Evolutionary conservation across 2,797 vertebrate species (phyloP).

Genomic region (Brachyrhaphis roseni): DNA sequence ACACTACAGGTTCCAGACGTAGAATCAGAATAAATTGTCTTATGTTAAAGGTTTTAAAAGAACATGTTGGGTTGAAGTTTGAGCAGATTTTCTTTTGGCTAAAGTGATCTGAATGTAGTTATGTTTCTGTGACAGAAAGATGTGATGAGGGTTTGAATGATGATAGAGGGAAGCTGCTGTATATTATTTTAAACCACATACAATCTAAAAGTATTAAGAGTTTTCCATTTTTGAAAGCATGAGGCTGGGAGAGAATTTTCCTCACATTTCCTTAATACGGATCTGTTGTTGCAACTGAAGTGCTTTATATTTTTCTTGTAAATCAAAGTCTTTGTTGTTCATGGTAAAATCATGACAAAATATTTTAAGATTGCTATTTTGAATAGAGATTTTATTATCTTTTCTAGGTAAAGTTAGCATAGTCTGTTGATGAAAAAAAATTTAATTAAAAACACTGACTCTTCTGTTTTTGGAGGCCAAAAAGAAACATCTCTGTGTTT

Average conservation of each 20-base stretch:
- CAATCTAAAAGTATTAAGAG: conserved; percentile 21
- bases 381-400: conserved; percentile 75
- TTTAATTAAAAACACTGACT: conserved; percentile 26
- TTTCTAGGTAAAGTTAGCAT: conserved; percentile 53
- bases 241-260: conserved; percentile 22
- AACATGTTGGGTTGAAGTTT: conserved; percentile 17
- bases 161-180: conserved; percentile 33
- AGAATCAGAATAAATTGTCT: neutral
- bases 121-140: conserved; percentile 5
- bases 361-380: conserved; percentile 80
- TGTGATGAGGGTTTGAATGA: neutral
- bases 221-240: conserved; percentile 16
- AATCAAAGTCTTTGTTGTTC: conserved; percentile 51
- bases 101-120: neutral
- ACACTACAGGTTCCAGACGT: neutral
- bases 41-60: neutral
- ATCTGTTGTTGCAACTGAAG: conserved; percentile 33
- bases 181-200: conserved; percentile 17
- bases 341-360: conserved; percentile 60
- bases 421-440: conserved; percentile 39
- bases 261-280: conserved; percentile 20
- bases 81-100: neutral
- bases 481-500: conserved; percentile 41
- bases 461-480: conserved; percentile 43
- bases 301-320: conserved; percentile 72